A percentile compares a stretch with the other conserved stretches of the same genome.
Conservation (phyloP, 2,113 vertebrate genomes). For the Mohoua ochrocephala region DNA sequence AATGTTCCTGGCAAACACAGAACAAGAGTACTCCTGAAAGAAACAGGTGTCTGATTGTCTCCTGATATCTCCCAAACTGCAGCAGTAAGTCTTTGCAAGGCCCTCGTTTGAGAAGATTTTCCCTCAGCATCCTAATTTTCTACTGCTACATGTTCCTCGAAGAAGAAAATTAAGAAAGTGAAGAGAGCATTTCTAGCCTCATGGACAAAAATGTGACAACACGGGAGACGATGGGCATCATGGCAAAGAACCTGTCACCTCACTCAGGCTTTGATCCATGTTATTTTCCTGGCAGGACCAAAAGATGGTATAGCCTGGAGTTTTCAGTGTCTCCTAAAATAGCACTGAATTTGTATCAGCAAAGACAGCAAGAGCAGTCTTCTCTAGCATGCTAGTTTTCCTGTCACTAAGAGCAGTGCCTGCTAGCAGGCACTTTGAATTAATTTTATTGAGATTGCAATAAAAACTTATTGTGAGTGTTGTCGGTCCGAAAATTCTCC, state of each 20-base stretch:
- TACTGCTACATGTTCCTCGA: not conserved
- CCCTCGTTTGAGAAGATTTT: not conserved
- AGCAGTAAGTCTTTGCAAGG: not conserved
- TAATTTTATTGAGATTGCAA: not conserved
- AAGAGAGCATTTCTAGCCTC: not conserved
- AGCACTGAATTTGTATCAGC: not conserved
- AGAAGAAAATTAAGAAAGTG: not conserved
- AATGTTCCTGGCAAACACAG: not conserved
- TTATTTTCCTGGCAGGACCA: not conserved
- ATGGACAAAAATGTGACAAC: not conserved
- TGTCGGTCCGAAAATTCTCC: fast-evolving
- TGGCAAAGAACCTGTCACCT: not conserved
- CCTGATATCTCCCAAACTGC: not conserved
- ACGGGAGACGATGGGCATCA: not conserved
- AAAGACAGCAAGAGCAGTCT: not conserved
- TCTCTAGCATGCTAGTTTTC: not conserved
- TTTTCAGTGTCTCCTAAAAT: not conserved
- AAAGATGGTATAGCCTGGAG: not conserved
- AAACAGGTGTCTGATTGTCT: not conserved
- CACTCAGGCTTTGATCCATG: not conserved
- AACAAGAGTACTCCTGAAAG: not conserved
- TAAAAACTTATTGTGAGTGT: not conserved
- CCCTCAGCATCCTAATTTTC: not conserved
- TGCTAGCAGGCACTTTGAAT: not conserved
- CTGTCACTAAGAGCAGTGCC: not conserved